Evolutionary conservation across 1,140 invertebrate genomes (phyloP).

Genomic region (Prorops nasuta): DNA sequence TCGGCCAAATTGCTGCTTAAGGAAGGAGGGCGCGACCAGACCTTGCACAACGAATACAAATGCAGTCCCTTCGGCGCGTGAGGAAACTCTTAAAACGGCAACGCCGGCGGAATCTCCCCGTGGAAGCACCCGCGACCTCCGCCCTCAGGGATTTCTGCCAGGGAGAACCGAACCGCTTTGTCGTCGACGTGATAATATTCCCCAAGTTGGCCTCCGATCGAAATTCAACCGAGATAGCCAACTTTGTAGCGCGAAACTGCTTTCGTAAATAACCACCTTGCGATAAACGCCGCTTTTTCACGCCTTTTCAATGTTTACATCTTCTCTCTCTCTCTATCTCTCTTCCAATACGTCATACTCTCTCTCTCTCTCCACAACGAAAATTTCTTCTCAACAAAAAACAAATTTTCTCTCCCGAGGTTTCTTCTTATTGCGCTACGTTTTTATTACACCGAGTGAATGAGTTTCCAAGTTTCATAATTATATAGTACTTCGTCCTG

Average conservation of each 20-base stretch:
- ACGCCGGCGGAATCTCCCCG: not conserved
- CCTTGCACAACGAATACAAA: constrained; percentile 33
- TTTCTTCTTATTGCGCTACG: too few relatives aligned
- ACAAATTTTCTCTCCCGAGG: too few relatives aligned
- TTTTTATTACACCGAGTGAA: too few relatives aligned
- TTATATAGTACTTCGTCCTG: too few relatives aligned
- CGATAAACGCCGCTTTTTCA: too few relatives aligned
- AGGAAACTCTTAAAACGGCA: constrained; percentile 23
- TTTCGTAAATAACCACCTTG: constrained; percentile 19
- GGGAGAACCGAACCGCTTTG: constrained; percentile 7
- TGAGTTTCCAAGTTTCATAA: too few relatives aligned
- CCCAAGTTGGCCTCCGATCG: constrained; percentile 1
- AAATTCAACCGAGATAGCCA: constrained; percentile 10
- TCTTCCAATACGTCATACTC: too few relatives aligned
- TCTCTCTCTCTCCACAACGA: too few relatives aligned
- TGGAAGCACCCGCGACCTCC: not conserved
- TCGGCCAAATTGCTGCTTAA: constrained; percentile 15
- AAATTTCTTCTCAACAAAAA: too few relatives aligned
- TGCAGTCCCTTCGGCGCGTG: constrained; percentile 25
- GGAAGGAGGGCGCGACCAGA: constrained; percentile 30
- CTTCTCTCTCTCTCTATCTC: too few relatives aligned
- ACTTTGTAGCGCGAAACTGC: constrained; percentile 12
- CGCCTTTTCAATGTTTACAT: too few relatives aligned
- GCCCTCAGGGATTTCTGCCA: constrained; percentile 12
- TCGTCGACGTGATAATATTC: constrained; percentile 22